phyloP scores from a whole-genome alignment of 1,140 invertebrate species.

The Chionoecetes opilio region DNA sequence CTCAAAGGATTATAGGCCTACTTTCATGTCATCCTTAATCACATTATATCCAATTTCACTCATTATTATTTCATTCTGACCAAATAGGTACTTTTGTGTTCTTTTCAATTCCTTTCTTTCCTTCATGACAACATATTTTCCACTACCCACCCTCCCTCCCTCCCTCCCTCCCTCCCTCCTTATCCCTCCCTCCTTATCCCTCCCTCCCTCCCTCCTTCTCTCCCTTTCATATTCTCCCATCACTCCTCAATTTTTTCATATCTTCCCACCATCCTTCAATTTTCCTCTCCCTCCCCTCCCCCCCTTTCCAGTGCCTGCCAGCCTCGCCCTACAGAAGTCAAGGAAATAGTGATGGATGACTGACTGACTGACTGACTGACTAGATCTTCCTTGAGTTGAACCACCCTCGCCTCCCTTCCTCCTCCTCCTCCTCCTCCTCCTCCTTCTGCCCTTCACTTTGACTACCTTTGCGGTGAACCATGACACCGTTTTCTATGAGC shows the following conservation, averaged over 20 bases:
- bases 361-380: conserved; percentile 10
- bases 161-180: too few relatives aligned
- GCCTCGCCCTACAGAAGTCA: neutral
- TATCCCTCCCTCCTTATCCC: too few relatives aligned
- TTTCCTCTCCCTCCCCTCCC: neutral
- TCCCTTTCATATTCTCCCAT: too few relatives aligned
- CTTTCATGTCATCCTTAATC: too few relatives aligned
- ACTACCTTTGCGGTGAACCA: neutral
- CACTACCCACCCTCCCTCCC: too few relatives aligned
- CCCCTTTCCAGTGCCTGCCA: neutral
- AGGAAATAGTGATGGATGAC: conserved; percentile 2
- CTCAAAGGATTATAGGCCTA: too few relatives aligned
- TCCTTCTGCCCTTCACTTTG: conserved; percentile 14
- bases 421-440: neutral
- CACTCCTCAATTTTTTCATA: neutral
- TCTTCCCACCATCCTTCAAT: neutral
- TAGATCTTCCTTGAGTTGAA: neutral
- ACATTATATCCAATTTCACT: too few relatives aligned
- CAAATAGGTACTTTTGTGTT: neutral
- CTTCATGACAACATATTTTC: neutral
- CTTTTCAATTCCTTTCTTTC: neutral
- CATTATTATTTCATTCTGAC: neutral
- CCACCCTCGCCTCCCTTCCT: neutral
- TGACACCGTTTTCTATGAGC: conserved; percentile 4
- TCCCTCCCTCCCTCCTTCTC: too few relatives aligned